These are phyloP conservation scores for Pseudococcus longispinus DNA, from an alignment of 2,888 invertebrate genomes.

Conservation along the genomic window DNA sequence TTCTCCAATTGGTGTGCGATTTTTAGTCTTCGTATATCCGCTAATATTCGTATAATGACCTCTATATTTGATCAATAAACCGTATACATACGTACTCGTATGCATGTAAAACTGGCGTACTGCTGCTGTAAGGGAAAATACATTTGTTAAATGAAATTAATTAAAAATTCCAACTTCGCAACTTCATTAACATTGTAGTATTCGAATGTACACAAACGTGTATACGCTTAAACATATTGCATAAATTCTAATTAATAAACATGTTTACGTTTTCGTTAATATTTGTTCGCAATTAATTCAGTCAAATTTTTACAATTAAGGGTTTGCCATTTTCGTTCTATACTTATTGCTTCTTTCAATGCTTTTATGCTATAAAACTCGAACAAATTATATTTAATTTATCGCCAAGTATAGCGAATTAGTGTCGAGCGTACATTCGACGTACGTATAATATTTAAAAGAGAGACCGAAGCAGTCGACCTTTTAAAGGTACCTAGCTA, in stretches of 20 bases:
- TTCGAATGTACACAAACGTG: neutral
- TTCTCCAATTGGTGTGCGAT: neutral
- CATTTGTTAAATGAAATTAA: slow-evolving; percentile 23
- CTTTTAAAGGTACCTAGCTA: neutral
- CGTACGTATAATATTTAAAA: neutral
- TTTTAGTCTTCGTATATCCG: neutral
- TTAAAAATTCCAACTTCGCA: slow-evolving; percentile 19
- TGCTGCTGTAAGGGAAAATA: neutral
- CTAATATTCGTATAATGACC: neutral
- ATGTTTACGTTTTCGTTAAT: slow-evolving; percentile 8
- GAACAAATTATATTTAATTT: neutral
- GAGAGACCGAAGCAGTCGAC: neutral
- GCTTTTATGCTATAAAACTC: neutral
- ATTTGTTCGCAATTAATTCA: slow-evolving; percentile 20
- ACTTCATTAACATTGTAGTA: slow-evolving; percentile 25
- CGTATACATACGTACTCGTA: neutral
- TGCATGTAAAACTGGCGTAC: neutral
- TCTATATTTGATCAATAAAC: slow-evolving; percentile 3
- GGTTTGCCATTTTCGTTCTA: neutral
- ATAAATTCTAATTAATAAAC: slow-evolving; percentile 29
- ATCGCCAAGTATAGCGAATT: too few species aligned
- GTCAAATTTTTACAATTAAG: slow-evolving; percentile 1
- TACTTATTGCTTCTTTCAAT: neutral
- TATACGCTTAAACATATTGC: neutral
- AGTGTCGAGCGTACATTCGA: neutral